A percentile compares a stretch with the other conserved stretches of the same genome.
These are phyloP conservation scores for Lithophane leautieri DNA, from an alignment of 2,888 invertebrate genomes.

Conservation along the genomic window DNA sequence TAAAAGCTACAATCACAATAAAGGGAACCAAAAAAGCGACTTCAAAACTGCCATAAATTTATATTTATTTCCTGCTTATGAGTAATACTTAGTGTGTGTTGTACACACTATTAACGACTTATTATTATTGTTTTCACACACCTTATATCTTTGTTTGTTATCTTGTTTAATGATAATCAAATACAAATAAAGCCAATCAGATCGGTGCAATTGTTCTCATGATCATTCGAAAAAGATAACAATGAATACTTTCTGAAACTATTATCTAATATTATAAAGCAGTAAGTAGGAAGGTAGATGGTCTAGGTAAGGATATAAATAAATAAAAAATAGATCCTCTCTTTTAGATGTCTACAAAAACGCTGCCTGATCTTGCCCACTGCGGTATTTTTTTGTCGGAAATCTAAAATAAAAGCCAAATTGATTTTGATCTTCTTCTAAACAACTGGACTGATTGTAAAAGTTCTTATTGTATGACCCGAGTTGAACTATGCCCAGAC, in stretches of 20 bases:
- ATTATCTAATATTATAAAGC: no score
- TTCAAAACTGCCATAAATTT: not conserved
- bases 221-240: slow-evolving; percentile 21
- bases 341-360: not conserved
- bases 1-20: not conserved
- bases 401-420: slow-evolving; percentile 8
- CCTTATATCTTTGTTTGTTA: slow-evolving; percentile 4
- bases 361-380: not conserved
- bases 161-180: slow-evolving; percentile 19
- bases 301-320: not conserved
- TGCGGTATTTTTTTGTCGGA: not conserved
- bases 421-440: slow-evolving; percentile 25
- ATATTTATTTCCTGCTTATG: not conserved
- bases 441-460: slow-evolving; percentile 19
- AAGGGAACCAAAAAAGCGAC: not conserved
- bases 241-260: not conserved
- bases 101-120: slow-evolving; percentile 10
- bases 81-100: not conserved
- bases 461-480: slow-evolving; percentile 26
- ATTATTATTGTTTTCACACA: slow-evolving; percentile 31
- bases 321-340: not conserved
- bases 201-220: slow-evolving; percentile 9
- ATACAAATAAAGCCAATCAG: slow-evolving; percentile 34
- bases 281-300: no score
- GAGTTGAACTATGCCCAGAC: slow-evolving; percentile 45